A percentile compares a stretch with the other conserved stretches of the same genome.
Conservation (phyloP, 2,797 vertebrate species). For the Halcyon chelicuti region DNA sequence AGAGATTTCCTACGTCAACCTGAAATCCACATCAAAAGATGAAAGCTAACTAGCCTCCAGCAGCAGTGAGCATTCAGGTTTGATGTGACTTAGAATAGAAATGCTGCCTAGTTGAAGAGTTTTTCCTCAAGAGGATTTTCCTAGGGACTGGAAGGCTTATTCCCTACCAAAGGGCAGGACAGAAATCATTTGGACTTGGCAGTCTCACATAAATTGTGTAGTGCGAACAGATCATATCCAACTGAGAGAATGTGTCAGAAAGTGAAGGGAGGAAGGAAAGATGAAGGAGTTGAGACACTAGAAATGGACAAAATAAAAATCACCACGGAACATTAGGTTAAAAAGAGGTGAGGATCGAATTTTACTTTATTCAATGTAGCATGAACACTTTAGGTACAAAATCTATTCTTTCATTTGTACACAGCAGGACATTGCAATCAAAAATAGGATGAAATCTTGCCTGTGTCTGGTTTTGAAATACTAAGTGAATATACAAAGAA, state of each 20-base stretch:
- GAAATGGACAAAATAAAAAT: not conserved
- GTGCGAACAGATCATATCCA: not conserved
- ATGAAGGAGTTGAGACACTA: not conserved
- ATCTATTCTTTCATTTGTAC: not conserved
- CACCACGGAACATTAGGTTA: not conserved
- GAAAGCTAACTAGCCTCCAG: conserved; percentile 18
- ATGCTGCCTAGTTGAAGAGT: not conserved
- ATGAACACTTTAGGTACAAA: not conserved
- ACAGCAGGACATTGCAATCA: not conserved
- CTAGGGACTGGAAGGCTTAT: not conserved
- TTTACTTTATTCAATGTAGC: not conserved
- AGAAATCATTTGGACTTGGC: not conserved
- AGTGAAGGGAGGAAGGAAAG: not conserved
- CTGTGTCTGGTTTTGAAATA: not conserved
- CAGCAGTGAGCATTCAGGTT: not conserved
- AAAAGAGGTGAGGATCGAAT: not conserved
- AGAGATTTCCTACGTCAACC: conserved; percentile 23
- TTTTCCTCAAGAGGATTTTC: conserved; percentile 5
- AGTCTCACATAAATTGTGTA: not conserved
- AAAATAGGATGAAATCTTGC: not conserved
- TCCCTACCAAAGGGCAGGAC: not conserved
- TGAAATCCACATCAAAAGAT: conserved; percentile 23
- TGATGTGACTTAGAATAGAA: conserved; percentile 14
- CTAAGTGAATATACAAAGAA: not conserved
- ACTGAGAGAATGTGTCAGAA: not conserved